Base-by-base conservation (phyloP, 2,888 invertebrate species). In the Agrochola macilenta region DNA sequence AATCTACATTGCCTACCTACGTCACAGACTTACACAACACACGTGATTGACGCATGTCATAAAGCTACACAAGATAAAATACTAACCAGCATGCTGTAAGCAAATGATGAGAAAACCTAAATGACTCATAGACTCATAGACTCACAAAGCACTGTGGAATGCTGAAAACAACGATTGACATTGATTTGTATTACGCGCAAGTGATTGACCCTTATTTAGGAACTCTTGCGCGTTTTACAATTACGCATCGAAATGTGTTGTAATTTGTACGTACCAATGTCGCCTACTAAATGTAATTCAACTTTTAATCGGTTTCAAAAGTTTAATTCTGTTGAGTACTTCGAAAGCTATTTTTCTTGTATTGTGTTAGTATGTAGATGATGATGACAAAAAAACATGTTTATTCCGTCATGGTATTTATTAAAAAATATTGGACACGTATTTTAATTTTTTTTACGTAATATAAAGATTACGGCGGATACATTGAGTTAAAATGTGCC, bases 91-190 rank as follows among this genome's bases (percentile, higher is more conserved):
- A 71, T 68, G 68, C 39, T 69, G 26, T 14, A 30, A 70, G 35
- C 74, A 69, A 74, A 79, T 76, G 69, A 14, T 52, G 63, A 69
- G 63, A 61, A 80, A 80, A 69, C 26, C 63, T 82, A n/a, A 35
- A 66, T 64, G 78, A 78, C 69, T 54, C 54, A 39, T 4, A n/a
- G 43, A 70, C 30, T 30, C 30, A 30, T 30, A 30, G 30, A 30
- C 58, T 57, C 60, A 49, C 61, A 58, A 35, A n/a, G 57, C 35
- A 14, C 23, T 39, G 35, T 64, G 83, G 80, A 83, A 83, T 83
- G 76, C 80, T 80, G 64, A 74, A 82, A 80, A 71, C 83, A 79
- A 72, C 60, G 52, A 73, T 76, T 61, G 71, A 61, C 76, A 78
- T 82, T 78, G 79, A 82, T 82, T 74, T 35, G 68, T 60, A 26